Base-by-base conservation (phyloP, 1,140 invertebrate genomes). In the Ptiloglossa arizonensis region DNA sequence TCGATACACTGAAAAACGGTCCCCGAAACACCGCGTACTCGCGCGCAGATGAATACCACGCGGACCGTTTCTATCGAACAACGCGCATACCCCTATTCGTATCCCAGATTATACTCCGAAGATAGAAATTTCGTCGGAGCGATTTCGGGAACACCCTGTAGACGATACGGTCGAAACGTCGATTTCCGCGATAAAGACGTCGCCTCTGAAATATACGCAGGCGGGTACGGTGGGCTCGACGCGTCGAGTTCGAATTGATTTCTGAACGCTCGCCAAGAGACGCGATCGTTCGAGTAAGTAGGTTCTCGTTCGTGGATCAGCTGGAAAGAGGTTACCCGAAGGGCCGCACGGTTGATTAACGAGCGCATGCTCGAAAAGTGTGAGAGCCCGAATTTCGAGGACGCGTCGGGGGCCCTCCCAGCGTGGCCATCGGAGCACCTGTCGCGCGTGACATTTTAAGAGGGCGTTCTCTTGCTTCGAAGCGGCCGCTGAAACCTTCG, bases 311-410 rank as follows among this genome's bases (percentile, higher is more conserved):
- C 22, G 24, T 48, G 29, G 41, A 67, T n/a, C 52, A 32, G 24
- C 48, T 35, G 44, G 62, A 74, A 75, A 27, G 78, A 74, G 72
- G 56, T 75, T 80, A 75, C 44, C 46, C 56, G 57, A 52, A 63
- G 44, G 59, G 48, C 66, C 50, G 27, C 50, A 54, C 66, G 79
- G 57, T 59, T 80, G 79, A 80, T 80, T 80, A 80, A 80, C 79
- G 79, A 80, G 79, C 67, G 66, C 64, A 69, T 70, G 63, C 73
- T 67, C 63, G 73, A 68, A 80, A 80, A 64, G 79, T 77, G 72
- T 70, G 79, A 80, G 78, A 72, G 52, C 71, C 64, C 57, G 77
- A 79, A 79, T 74, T 76, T 75, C 78, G 78, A 76, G 63, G 52
- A 72, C 66, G 32, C 63, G 73, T 50, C 48, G 41, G n/a, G n/a